Conservation (phyloP, 2,888 invertebrate species). For the Phragmatobia fuliginosa region DNA sequence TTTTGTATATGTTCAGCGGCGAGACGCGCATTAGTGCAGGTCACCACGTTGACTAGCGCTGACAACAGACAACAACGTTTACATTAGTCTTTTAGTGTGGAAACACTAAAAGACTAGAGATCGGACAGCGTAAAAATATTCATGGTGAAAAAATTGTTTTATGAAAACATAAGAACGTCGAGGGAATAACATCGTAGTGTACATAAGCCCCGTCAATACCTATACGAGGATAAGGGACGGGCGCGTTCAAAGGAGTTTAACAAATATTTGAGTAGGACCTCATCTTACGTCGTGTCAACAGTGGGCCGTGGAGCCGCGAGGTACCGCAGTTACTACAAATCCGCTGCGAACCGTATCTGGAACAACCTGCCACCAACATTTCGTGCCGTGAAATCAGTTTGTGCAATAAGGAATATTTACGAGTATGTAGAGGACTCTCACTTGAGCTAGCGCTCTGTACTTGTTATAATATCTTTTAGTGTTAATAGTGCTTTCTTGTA, state of each 20-base stretch:
- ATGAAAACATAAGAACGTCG: background rate
- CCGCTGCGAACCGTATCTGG: background rate
- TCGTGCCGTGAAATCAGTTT: background rate
- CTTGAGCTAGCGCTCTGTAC: too few species aligned
- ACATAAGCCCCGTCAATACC: background rate
- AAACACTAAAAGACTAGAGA: background rate
- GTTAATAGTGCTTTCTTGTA: too few species aligned
- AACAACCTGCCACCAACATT: background rate
- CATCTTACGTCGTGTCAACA: background rate
- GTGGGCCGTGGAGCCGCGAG: background rate
- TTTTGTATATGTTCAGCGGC: background rate
- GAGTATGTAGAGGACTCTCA: background rate
- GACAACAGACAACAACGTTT: background rate
- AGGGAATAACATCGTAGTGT: background rate
- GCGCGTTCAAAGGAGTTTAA: background rate
- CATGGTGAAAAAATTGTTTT: background rate
- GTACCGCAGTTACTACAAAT: background rate
- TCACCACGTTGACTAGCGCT: background rate
- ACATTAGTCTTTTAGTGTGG: too few species aligned
- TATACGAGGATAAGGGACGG: background rate
- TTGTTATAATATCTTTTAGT: too few species aligned
- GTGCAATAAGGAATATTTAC: background rate
- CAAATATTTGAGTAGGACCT: constrained; percentile 5
- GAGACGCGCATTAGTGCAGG: constrained; percentile 4
- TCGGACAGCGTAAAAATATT: background rate